Evolutionary conservation across 2,888 invertebrate genomes (phyloP).

Genomic region (Andrena trimmerana): DNA sequence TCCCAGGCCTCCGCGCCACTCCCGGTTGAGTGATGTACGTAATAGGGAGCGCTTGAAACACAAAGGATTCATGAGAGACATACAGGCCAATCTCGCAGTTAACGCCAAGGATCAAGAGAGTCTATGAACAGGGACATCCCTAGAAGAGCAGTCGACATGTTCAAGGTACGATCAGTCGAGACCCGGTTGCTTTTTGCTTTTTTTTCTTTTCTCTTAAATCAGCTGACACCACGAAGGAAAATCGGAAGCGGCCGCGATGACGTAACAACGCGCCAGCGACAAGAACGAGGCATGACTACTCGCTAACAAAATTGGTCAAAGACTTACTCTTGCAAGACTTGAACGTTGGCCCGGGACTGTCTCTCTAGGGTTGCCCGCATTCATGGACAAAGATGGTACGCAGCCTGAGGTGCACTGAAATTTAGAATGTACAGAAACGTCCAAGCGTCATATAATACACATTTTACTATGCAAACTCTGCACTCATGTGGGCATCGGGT

Average conservation of each 20-base stretch:
- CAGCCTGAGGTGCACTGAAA: conserved; percentile 81
- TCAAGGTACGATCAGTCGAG: conserved; percentile 77
- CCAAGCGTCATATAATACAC: conserved; percentile 74
- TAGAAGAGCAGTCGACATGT: conserved; percentile 77
- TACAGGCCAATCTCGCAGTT: conserved; percentile 76
- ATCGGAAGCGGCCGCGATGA: conserved; percentile 59
- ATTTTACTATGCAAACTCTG: conserved; percentile 75
- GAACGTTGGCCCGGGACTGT: conserved; percentile 79
- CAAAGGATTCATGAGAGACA: conserved; percentile 76
- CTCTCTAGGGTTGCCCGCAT: conserved; percentile 79
- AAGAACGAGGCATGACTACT: conserved; percentile 76
- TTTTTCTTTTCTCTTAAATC: no score
- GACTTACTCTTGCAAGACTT: conserved; percentile 80
- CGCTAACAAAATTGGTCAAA: conserved; percentile 77
- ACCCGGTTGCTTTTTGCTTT: conserved; percentile 56
- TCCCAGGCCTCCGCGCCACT: conserved; percentile 78
- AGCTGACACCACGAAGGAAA: conserved; percentile 45
- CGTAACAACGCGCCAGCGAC: conserved; percentile 66
- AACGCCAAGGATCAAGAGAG: conserved; percentile 80
- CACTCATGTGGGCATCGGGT: conserved; percentile 75
- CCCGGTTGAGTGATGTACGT: conserved; percentile 77
- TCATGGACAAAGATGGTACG: conserved; percentile 82
- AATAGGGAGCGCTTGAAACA: conserved; percentile 77
- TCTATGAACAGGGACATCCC: conserved; percentile 74
- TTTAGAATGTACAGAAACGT: conserved; percentile 79